A percentile compares a stretch with the other conserved stretches of the same genome.
Conservation (phyloP, 2,113 vertebrate genomes). For the Pseudolaguvia tuberculata region DNA sequence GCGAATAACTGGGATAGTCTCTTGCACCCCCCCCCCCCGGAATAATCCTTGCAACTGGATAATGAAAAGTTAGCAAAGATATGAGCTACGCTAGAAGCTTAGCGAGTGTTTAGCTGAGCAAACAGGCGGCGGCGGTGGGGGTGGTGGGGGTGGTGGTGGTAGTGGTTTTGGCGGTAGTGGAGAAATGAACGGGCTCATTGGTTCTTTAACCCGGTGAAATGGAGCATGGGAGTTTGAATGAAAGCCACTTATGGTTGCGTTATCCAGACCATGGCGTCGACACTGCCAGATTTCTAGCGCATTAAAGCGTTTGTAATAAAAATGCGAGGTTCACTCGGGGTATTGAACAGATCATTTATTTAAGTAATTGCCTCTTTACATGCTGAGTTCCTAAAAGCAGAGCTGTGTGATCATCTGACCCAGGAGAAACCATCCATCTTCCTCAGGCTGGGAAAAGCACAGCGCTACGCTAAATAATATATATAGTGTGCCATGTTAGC, state of each 20-base stretch:
- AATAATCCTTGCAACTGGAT: too few species aligned
- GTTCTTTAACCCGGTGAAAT: slow-evolving; percentile 23
- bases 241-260: slow-evolving; percentile 14
- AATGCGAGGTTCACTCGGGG: neutral
- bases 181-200: neutral
- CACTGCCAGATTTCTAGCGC: neutral
- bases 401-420: slow-evolving; percentile 38
- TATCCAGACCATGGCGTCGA: neutral
- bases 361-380: slow-evolving; percentile 34
- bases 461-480: neutral
- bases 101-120: slow-evolving; percentile 2
- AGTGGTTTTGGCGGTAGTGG: slow-evolving; percentile 5
- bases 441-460: neutral
- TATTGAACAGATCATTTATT: slow-evolving; percentile 34
- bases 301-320: slow-evolving; percentile 17
- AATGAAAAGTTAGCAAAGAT: slow-evolving; percentile 14
- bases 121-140: neutral
- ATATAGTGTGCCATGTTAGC: neutral
- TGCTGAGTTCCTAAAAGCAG: slow-evolving; percentile 42
- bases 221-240: slow-evolving; percentile 25
- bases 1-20: too few species aligned
- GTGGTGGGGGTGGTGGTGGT: neutral
- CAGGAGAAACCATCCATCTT: slow-evolving; percentile 30
- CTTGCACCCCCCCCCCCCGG: too few species aligned
- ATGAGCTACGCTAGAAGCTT: neutral